These are phyloP conservation scores for Conops quadrifasciatus DNA, from an alignment of 2,888 invertebrate species.

Conservation along the genomic window DNA sequence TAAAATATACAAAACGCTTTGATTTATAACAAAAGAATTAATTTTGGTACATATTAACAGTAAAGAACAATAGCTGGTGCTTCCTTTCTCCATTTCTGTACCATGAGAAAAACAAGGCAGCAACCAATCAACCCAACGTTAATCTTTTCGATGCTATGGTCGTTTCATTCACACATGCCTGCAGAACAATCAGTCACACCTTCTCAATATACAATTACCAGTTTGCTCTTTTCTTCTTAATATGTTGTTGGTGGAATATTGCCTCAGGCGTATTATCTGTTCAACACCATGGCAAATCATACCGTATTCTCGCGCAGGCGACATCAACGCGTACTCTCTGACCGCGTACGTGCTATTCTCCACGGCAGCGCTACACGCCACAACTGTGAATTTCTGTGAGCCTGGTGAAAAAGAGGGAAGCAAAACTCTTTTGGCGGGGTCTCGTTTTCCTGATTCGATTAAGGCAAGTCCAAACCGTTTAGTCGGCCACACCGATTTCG, in stretches of 20 bases:
- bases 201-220: background rate
- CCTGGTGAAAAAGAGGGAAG: constrained; percentile 66
- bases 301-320: background rate
- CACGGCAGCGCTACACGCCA: background rate
- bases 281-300: background rate
- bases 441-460: constrained; percentile 57
- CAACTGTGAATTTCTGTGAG: constrained; percentile 52
- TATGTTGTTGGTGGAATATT: constrained; percentile 10
- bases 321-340: constrained; percentile 1
- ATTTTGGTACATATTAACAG: too few species aligned
- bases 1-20: too few species aligned
- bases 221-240: constrained; percentile 11
- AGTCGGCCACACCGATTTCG: constrained; percentile 28
- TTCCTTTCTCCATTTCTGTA: constrained; percentile 10
- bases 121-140: too few species aligned
- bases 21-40: too few species aligned
- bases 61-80: too few species aligned
- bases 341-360: constrained; percentile 43
- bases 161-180: background rate
- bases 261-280: constrained; percentile 35
- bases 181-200: constrained; percentile 12
- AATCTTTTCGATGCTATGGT: too few species aligned
- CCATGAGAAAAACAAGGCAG: background rate
- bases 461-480: constrained; percentile 43
- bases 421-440: constrained; percentile 66